Conservation (phyloP, 2,888 invertebrate species). For the Scelioninae gen. 1 region DNA sequence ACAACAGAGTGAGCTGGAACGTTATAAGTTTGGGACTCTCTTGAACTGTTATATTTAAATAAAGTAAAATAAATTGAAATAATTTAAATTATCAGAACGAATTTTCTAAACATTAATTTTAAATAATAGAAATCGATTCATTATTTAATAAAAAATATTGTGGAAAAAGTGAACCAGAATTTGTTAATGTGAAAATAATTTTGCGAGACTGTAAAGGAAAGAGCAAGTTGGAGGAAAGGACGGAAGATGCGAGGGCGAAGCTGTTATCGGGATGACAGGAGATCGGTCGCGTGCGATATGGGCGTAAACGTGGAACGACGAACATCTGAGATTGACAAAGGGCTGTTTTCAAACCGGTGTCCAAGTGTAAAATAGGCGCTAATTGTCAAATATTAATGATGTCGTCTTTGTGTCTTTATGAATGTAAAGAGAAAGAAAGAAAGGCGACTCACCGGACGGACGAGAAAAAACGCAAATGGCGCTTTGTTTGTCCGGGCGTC, state of each 20-base stretch:
- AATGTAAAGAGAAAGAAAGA: constrained; percentile 6
- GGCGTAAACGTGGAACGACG: constrained; percentile 40
- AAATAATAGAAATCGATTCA: too few relatives aligned
- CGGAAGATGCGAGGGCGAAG: constrained; percentile 14
- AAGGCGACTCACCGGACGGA: constrained; percentile 33
- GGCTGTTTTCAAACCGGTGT: not conserved
- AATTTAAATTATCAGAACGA: too few relatives aligned
- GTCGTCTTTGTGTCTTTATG: constrained; percentile 3
- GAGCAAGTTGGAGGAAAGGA: not conserved
- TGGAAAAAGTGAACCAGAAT: too few relatives aligned
- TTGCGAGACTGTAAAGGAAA: too few relatives aligned
- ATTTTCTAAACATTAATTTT: too few relatives aligned
- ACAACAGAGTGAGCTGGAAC: too few relatives aligned
- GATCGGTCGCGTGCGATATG: constrained; percentile 34
- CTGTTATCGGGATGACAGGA: constrained; percentile 30
- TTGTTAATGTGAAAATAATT: too few relatives aligned
- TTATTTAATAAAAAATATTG: too few relatives aligned
- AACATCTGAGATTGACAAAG: constrained; percentile 1
- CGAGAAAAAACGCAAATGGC: constrained; percentile 19
- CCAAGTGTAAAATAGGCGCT: not conserved
- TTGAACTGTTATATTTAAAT: too few relatives aligned
- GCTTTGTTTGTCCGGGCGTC: constrained; percentile 8
- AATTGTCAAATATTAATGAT: not conserved
- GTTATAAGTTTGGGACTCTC: too few relatives aligned
- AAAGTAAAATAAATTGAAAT: too few relatives aligned